Percentiles rank a stretch among this genome's conserved stretches.
phyloP scores from a whole-genome alignment of 2,888 invertebrate species.

The Amphipyra berbera region DNA sequence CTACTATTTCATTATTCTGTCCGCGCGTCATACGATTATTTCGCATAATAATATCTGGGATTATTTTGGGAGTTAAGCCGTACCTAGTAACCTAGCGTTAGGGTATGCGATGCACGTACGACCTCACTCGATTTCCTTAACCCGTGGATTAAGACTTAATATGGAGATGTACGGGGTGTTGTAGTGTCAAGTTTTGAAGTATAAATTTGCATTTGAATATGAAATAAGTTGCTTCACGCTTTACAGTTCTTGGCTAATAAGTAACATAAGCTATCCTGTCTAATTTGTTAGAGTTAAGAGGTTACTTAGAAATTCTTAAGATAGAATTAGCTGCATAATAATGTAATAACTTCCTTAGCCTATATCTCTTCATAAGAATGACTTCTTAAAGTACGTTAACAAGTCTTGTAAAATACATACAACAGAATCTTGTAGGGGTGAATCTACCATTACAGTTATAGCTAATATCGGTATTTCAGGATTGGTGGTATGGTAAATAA shows the following conservation, averaged over 20 bases:
- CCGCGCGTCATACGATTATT: constrained; percentile 47
- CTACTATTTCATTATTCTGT: constrained; percentile 46
- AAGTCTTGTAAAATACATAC: too few species aligned
- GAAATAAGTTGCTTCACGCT: constrained; percentile 24
- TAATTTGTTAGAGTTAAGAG: neutral
- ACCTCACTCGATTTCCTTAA: constrained; percentile 46
- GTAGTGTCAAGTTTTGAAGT: constrained; percentile 43
- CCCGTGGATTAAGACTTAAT: constrained; percentile 42
- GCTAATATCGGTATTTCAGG: too few species aligned
- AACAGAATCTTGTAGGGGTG: too few species aligned
- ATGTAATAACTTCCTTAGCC: too few species aligned
- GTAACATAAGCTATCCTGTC: constrained; percentile 21
- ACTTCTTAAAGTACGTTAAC: too few species aligned
- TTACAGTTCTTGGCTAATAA: constrained; percentile 8
- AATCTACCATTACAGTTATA: too few species aligned
- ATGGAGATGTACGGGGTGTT: constrained; percentile 45
- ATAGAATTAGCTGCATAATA: neutral
- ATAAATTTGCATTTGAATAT: constrained; percentile 49
- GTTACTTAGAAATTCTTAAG: neutral
- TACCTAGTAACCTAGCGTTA: constrained; percentile 40
- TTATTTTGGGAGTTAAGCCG: constrained; percentile 46
- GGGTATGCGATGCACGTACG: constrained; percentile 52
- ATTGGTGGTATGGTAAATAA: too few species aligned
- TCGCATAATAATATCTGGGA: constrained; percentile 55
- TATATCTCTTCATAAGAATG: too few species aligned